Evolutionary conservation across 2,797 vertebrate genomes (phyloP), one percentile per base, ranked within the genome.

Genomic region (Kryptolebias ocellatus): DNA sequence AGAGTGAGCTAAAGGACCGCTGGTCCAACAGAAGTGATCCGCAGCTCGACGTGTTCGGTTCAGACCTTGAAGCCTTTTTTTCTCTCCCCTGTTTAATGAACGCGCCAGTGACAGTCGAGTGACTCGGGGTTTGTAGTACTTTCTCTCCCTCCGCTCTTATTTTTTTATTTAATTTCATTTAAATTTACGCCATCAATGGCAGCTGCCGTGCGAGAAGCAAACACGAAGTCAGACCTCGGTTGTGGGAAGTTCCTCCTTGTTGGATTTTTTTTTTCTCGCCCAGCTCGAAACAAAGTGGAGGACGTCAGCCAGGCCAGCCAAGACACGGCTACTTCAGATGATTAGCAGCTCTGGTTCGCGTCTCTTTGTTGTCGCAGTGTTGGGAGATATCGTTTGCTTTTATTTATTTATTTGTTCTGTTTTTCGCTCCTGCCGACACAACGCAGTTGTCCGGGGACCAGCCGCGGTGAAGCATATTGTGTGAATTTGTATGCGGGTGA

Each of bases 221-320:
- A 86, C 64, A 76, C 74, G 72, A 82, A 90, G 82, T 88, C 85
- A 80, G 45, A 75, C 77, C 80, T 80, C 63, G 80, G 78, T 79
- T 76, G 87, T 85, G 81, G 79, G 91, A 91, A 91, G 90, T 92
- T 92, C 91, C 90, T 89, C 83, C 87, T 87, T 87, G 84, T 89
- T 87, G 77, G 74, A 8, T 39, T 61, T 67, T 66, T 56, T 81
- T 39, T 61, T 67, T 66, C 49, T 81, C 81, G 83, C 70, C 80
- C 84, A 74, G 76, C 81, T 80, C 72, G 87, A 91, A 42, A 92
- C 90, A 92, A 91, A 92, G 91, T 91, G 84, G 86, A 87, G 88
- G 83, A 87, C 87, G 86, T 72, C 79, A 88, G 83, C 85, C 85
- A 74, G 84, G 88, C 88, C 80, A 90, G 81, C 88, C 60, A 63